Base-by-base conservation (phyloP, 2,888 invertebrate genomes). In the Chrysodeixis includens region DNA sequence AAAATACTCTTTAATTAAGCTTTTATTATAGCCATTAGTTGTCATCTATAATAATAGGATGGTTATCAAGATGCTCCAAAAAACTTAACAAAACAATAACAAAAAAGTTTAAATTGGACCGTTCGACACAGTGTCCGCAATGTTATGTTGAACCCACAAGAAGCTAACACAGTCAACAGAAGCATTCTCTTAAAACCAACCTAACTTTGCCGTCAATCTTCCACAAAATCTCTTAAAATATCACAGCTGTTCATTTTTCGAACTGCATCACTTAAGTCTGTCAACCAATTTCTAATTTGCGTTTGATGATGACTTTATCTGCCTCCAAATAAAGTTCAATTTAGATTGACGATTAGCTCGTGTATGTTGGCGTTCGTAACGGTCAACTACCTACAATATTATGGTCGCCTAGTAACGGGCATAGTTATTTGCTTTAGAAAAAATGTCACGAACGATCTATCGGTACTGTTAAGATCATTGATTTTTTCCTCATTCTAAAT, bases 341-440 rank as follows among this genome's bases (percentile, higher is more conserved):
- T 69, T 80, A 22, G 26, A 62, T 59, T 65, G 35, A 6, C 53
- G 30, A 12, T 0, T 8, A 53, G 6, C 7, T 56, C 35, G 22
- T 59, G 64, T 40, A 58, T 68, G 65, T 69, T 79, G 73, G 79
- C 70, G 32, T 30, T 64, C 30, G 75, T 83, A 83, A 84, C 92
- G 92, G 92, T 92, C 91, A 88, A 79, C 86, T 85, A 90, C 90
- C 90, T 81, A 72, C 82, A 79, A 82, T 81, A 86, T 87, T 88
- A 88, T 90, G 89, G 86, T 81, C 79, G 87, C 88, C 87, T 89
- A 85, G 90, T 92, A 91, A 87, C 86, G 87, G 87, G 78, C 80
- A 73, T 74, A 81, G 82, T 88, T 89, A 85, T 85, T 86, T 83
- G 77, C 67, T 76, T 76, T 68, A 84, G 82, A 85, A 88, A 88